Percentiles rank a stretch among this genome's conserved stretches.
Conservation (phyloP, 2,113 vertebrate species). For the Megalops atlanticus region DNA sequence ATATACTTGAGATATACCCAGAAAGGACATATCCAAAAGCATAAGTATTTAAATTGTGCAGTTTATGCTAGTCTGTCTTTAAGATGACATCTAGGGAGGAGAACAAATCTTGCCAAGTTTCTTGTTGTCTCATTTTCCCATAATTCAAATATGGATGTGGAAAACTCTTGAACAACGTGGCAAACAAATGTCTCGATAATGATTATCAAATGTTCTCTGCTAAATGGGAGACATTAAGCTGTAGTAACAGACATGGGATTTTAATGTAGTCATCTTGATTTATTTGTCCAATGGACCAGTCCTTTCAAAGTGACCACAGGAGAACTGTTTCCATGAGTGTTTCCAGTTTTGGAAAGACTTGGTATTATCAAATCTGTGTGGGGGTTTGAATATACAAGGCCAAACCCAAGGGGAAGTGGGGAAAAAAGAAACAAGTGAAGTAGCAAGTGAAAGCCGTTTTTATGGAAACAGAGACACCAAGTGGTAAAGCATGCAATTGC, state of each 20-base stretch:
- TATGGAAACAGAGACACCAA: slow-evolving; percentile 64
- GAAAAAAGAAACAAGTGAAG: not conserved
- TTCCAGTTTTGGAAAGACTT: not conserved
- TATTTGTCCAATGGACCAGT: not conserved
- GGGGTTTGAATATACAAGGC: not conserved
- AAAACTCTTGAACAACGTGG: not conserved
- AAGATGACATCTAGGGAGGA: too few species aligned
- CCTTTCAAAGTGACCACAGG: not conserved
- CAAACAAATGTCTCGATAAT: not conserved
- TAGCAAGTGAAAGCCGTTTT: not conserved
- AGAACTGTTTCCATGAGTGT: not conserved
- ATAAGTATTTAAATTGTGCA: too few species aligned
- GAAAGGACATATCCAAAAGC: too few species aligned
- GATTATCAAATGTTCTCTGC: not conserved
- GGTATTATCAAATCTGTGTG: not conserved
- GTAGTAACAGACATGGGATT: not conserved
- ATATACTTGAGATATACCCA: too few species aligned
- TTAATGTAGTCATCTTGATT: not conserved
- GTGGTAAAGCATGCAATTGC: slow-evolving; percentile 36
- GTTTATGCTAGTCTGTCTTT: too few species aligned
- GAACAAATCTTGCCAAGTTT: not conserved
- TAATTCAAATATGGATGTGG: not conserved
- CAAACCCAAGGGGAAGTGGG: not conserved
- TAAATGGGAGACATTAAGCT: not conserved
- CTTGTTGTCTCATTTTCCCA: not conserved